Evolutionary conservation across 2,113 vertebrate genomes (phyloP).

Genomic region (Hystrix brachyura): DNA sequence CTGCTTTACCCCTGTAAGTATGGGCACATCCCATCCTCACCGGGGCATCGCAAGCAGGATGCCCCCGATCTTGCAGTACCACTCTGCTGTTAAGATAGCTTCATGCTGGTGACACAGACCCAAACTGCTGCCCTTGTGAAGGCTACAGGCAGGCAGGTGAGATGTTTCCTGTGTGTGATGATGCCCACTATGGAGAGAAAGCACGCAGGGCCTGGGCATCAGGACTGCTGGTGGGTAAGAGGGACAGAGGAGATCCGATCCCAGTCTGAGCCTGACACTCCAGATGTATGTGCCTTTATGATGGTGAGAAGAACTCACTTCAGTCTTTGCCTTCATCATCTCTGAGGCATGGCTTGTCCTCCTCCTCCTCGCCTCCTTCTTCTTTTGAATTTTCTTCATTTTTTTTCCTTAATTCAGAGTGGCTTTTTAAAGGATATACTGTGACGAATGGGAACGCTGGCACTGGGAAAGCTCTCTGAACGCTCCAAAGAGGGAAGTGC

Average conservation of each 20-base stretch:
- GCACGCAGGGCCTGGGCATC: no score
- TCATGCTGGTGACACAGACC: not conserved
- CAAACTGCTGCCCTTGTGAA: not conserved
- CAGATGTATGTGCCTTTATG: not conserved
- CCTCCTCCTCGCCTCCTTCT: not conserved
- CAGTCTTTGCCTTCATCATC: not conserved
- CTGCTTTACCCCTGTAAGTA: no score
- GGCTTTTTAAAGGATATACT: not conserved
- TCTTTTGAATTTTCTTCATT: not conserved
- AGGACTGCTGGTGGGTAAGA: not conserved
- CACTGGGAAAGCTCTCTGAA: rapidly evolving
- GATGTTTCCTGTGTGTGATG: not conserved
- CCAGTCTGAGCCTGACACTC: not conserved
- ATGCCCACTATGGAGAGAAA: not conserved
- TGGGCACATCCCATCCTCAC: no score
- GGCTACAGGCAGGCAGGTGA: not conserved
- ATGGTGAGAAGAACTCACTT: not conserved
- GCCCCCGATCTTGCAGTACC: no score
- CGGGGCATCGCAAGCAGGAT: no score
- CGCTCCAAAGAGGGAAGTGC: not conserved
- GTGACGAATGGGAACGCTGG: not conserved
- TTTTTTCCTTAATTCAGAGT: not conserved
- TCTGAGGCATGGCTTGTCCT: not conserved
- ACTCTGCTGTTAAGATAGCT: no score
- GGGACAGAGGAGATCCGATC: not conserved